Percentiles rank a stretch among this genome's conserved stretches.
phyloP scores from a whole-genome alignment of 2,113 vertebrate species.

The Anolis carolinensis region DNA sequence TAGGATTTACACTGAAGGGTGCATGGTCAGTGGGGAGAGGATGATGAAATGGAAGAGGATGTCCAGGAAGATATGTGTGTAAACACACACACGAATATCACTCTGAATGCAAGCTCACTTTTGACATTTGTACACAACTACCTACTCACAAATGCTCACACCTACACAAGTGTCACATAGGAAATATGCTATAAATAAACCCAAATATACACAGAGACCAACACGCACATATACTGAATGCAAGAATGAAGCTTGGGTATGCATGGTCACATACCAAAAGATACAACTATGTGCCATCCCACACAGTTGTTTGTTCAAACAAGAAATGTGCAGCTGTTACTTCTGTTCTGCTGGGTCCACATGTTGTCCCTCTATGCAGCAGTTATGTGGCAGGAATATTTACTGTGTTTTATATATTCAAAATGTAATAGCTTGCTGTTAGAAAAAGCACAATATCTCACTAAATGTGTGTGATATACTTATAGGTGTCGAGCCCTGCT shows the following conservation, averaged over 20 bases:
- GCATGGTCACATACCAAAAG: not conserved
- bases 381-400: not conserved
- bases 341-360: not conserved
- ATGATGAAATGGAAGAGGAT: not conserved
- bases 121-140: constrained; percentile 2
- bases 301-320: not conserved
- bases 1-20: not conserved
- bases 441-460: not conserved
- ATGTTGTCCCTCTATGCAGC: not conserved
- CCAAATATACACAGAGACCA: not conserved
- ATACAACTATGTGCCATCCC: not conserved
- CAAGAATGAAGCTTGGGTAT: not conserved
- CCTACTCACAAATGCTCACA: constrained; percentile 1
- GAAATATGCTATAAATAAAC: constrained; percentile 7
- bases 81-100: not conserved
- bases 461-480: not conserved
- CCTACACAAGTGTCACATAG: constrained; percentile 5
- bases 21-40: not conserved
- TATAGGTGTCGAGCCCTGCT: not conserved
- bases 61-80: not conserved
- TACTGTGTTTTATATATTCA: not conserved
- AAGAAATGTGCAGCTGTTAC: not conserved
- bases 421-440: not conserved
- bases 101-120: not conserved
- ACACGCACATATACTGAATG: not conserved